Percentiles rank a stretch among this genome's conserved stretches.
These are phyloP conservation scores for Gastrophryne carolinensis DNA, from an alignment of 2,797 vertebrate species.

Conservation along the genomic window DNA sequence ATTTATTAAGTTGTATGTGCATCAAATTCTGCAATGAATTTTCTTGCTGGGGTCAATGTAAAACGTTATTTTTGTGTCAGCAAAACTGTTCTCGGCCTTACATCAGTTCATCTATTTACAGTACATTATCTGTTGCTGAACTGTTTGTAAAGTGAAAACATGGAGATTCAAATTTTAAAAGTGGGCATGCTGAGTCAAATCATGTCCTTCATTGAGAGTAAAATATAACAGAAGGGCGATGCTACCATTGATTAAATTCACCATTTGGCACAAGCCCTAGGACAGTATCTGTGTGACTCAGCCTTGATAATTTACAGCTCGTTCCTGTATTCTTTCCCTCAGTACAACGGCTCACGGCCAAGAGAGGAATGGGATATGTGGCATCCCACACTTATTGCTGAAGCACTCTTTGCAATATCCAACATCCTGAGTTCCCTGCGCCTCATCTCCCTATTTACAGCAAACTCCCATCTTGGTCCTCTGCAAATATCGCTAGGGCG, in stretches of 20 bases:
- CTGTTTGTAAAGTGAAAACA: slow-evolving; percentile 4
- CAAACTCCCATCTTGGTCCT: slow-evolving; percentile 95
- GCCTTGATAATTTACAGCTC: slow-evolving; percentile 31
- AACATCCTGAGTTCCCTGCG: slow-evolving; percentile 97
- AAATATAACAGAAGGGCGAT: slow-evolving; percentile 27
- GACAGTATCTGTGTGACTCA: slow-evolving; percentile 38
- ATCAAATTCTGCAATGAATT: too few species aligned
- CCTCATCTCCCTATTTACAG: slow-evolving; percentile 97
- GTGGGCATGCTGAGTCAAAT: too few species aligned
- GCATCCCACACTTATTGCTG: slow-evolving; percentile 95
- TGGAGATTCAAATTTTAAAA: too few species aligned
- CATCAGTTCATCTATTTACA: not conserved
- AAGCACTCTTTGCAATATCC: slow-evolving; percentile 96
- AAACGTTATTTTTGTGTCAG: not conserved
- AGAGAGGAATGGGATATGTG: slow-evolving; percentile 98
- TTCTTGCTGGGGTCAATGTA: too few species aligned
- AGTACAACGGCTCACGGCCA: slow-evolving; percentile 95
- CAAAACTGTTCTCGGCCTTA: not conserved
- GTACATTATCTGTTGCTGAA: slow-evolving; percentile 3
- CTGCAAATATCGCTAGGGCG: slow-evolving; percentile 95
- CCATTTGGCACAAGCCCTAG: slow-evolving; percentile 38
- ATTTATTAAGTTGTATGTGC: too few species aligned
- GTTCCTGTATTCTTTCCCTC: slow-evolving; percentile 57
- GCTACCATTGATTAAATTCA: slow-evolving; percentile 42
- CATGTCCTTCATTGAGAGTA: slow-evolving; percentile 23